Evolutionary conservation across 2,888 invertebrate species (phyloP), one percentile per base, ranked within the genome.

Genomic region (Trichacis sp.): DNA sequence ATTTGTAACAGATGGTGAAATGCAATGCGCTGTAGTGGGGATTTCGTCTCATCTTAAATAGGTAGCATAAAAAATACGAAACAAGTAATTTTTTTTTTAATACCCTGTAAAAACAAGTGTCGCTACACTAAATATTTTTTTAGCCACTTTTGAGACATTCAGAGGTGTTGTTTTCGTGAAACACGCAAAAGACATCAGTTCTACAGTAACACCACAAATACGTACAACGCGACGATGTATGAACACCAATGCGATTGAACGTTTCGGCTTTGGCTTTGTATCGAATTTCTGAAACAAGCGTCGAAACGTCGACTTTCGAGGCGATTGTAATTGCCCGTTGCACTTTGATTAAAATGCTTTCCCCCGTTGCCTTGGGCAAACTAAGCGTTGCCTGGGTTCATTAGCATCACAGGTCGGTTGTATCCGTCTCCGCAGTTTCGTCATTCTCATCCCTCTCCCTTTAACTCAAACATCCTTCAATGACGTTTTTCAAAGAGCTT

Each of bases 321-420:
- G 71, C 72, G 71, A 75, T 74, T 72, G 73, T 76, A 76, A 78
- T 78, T 78, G 75, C 70, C 63, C 46, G 73, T 75, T 73, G 71
- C 69, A 72, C 70, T 76, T 73, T 76, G 77, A 78, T 78, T 77
- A 77, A 75, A 77, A 71, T 66, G 73, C 64, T 70, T 55, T 51
- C 62, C 8, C 52, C 62, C 8, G n/a, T 24, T 24, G 24, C 24
- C 24, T 24, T 24, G 24, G 68, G 71, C 70, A 71, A 73, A 73
- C 71, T 70, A 67, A 56, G 51, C 61, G 64, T 62, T 54, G 70
- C 64, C 69, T 48, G 55, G 68, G 68, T 74, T 77, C 74, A 78
- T 78, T 77, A 76, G 72, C 73, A 72, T 73, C 70, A 38, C 68
- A 46, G 43, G 63, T 61, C 64, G 61, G 66, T 54, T 70, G 63